phyloP scores from a whole-genome alignment of 2,888 invertebrate species.

The Tyria jacobaeae region DNA sequence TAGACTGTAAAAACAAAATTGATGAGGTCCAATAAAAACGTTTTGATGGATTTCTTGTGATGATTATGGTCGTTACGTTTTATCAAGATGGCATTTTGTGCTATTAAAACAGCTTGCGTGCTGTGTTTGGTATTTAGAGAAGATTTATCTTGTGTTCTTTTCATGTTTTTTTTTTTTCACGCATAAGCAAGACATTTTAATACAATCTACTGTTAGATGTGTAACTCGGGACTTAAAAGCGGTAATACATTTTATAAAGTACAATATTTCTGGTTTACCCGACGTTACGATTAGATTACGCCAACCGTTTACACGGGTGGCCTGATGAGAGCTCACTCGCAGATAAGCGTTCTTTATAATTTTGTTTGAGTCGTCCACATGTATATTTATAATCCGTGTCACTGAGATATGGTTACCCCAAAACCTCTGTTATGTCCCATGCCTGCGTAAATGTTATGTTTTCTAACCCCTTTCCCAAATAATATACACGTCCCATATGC shows the following conservation, averaged over 20 bases:
- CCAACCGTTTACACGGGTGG: no score
- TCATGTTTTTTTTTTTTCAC: background rate
- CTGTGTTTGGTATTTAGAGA: background rate
- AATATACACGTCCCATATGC: background rate
- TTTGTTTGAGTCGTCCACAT: no score
- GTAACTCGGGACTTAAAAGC: no score
- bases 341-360: no score
- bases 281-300: no score
- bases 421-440: background rate
- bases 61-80: slow-evolving; percentile 45
- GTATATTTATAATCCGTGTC: background rate
- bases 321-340: no score
- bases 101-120: slow-evolving; percentile 36
- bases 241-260: no score
- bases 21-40: slow-evolving; percentile 46
- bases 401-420: background rate
- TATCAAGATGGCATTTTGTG: slow-evolving; percentile 30
- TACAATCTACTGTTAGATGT: no score
- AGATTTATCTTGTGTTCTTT: slow-evolving; percentile 13
- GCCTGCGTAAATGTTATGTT: background rate
- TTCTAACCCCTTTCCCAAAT: background rate
- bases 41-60: slow-evolving; percentile 47
- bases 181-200: no score
- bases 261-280: no score
- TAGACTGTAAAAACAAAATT: slow-evolving; percentile 45